Conservation (phyloP, 2,888 invertebrate species). For the Spisula solida region DNA sequence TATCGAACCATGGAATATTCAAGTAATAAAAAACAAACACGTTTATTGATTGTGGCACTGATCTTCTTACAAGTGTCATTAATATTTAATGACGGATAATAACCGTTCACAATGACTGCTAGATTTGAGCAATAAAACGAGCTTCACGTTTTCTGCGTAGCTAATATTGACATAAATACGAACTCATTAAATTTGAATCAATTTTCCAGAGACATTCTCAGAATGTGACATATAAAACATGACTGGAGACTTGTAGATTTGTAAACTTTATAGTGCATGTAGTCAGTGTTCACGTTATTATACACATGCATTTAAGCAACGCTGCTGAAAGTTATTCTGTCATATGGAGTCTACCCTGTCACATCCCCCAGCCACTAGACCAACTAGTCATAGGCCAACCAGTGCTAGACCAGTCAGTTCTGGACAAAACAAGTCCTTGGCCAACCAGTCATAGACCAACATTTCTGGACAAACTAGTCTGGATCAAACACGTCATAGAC, state of each 20-base stretch:
- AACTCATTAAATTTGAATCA: slow-evolving; percentile 11
- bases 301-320: too few species aligned
- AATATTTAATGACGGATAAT: slow-evolving; percentile 13
- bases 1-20: slow-evolving; percentile 13
- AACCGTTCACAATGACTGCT: slow-evolving; percentile 1
- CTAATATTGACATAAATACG: slow-evolving; percentile 19
- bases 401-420: too few species aligned
- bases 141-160: background rate
- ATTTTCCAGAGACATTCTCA: background rate
- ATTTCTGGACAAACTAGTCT: too few species aligned
- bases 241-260: background rate
- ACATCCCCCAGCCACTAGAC: too few species aligned
- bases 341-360: too few species aligned
- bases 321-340: too few species aligned
- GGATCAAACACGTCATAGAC: too few species aligned
- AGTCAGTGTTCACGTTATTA: too few species aligned
- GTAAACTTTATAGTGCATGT: background rate
- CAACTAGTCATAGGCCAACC: too few species aligned
- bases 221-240: background rate
- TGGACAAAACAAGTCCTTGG: too few species aligned
- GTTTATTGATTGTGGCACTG: slow-evolving; percentile 5
- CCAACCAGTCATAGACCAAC: too few species aligned
- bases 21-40: background rate
- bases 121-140: background rate
- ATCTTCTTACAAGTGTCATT: slow-evolving; percentile 25